Evolutionary conservation across 2,888 invertebrate species (phyloP).

Genomic region (Oscheius sp.): DNA sequence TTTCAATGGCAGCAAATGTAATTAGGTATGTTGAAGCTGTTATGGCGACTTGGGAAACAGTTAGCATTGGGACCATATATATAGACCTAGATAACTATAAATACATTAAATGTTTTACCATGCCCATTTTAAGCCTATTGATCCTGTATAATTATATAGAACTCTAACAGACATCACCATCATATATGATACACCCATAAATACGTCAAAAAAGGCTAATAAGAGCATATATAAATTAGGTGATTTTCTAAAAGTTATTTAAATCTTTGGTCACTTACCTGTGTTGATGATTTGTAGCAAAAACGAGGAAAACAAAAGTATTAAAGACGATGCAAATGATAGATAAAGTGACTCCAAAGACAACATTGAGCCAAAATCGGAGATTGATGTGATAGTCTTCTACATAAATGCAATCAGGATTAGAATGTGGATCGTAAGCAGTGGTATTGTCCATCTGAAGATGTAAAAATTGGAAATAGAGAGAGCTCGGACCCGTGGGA

Average conservation of each 20-base stretch:
- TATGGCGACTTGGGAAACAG: constrained; percentile 52
- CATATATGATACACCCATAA: constrained; percentile 54
- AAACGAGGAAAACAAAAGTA: constrained; percentile 52
- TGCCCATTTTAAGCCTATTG: constrained; percentile 40
- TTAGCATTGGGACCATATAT: constrained; percentile 56
- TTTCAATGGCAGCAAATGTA: constrained; percentile 57
- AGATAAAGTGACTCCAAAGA: constrained; percentile 43
- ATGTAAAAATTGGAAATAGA: not conserved
- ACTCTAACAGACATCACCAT: constrained; percentile 49
- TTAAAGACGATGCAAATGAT: constrained; percentile 52
- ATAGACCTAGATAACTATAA: constrained; percentile 32
- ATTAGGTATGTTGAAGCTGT: constrained; percentile 58
- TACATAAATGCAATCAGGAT: too few species aligned
- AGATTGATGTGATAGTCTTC: constrained; percentile 35
- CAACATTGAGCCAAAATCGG: too few species aligned
- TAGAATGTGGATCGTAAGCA: too few species aligned
- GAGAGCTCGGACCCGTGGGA: constrained; percentile 4
- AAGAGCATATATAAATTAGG: constrained; percentile 53
- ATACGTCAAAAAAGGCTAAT: constrained; percentile 55
- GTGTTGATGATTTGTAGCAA: constrained; percentile 51
- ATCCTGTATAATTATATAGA: constrained; percentile 43
- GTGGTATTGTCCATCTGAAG: constrained; percentile 1
- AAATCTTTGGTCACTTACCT: constrained; percentile 32
- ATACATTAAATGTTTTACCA: constrained; percentile 32
- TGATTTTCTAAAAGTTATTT: constrained; percentile 43